Conservation (phyloP, 2,113 vertebrate genomes). For the Marmota monax region DNA sequence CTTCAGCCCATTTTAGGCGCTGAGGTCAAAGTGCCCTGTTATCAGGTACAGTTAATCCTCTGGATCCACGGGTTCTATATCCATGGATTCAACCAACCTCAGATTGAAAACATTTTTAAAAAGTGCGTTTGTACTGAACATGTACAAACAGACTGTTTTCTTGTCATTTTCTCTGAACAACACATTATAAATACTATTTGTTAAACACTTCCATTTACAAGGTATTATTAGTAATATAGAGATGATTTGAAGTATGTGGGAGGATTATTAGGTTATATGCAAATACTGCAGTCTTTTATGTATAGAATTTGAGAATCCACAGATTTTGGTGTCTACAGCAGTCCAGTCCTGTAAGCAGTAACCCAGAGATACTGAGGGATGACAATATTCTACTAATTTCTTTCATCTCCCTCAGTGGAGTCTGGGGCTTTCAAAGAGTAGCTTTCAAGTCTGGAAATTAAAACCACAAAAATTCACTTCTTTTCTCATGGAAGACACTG, state of each 20-base stretch:
- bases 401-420: not conserved
- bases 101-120: not conserved
- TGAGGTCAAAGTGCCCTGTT: accelerated
- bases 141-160: not conserved
- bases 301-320: not conserved
- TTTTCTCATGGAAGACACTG: not conserved
- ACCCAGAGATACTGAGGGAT: not conserved
- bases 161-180: not conserved
- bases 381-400: not conserved
- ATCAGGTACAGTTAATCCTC: not conserved
- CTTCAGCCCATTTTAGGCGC: not conserved
- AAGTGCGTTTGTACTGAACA: not conserved
- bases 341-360: not conserved
- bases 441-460: slow-evolving; percentile 16
- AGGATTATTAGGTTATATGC: not conserved
- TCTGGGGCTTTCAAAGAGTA: not conserved
- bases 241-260: not conserved
- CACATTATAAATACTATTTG: not conserved
- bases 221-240: not conserved
- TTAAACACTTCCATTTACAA: not conserved
- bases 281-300: not conserved
- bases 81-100: not conserved
- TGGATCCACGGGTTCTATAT: no score
- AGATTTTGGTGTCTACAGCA: not conserved
- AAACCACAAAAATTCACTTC: not conserved